These are phyloP conservation scores for Parapristionchus giblindavisi DNA, from an alignment of 2,888 invertebrate species.

Conservation along the genomic window DNA sequence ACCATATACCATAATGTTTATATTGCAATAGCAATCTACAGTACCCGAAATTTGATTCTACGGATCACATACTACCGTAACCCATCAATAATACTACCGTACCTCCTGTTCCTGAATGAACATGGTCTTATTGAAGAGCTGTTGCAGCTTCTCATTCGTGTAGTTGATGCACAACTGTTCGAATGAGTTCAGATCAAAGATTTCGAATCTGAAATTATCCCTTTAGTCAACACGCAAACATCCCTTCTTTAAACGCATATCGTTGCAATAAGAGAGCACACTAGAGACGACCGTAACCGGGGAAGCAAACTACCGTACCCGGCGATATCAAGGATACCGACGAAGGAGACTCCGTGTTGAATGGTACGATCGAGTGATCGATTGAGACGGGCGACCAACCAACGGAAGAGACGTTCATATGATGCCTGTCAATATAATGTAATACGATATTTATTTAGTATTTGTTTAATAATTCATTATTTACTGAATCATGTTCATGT, in stretches of 20 bases:
- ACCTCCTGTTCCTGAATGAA: constrained; percentile 99
- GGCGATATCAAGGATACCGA: constrained; percentile 98
- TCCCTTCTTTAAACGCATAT: background rate
- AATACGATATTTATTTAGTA: background rate
- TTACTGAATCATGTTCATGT: too few species aligned
- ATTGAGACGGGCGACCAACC: constrained; percentile 57
- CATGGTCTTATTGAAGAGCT: constrained; percentile 99
- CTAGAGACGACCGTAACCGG: background rate
- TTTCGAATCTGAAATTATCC: constrained; percentile 48
- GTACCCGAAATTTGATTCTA: too few species aligned
- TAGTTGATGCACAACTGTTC: constrained; percentile 99
- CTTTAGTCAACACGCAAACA: background rate
- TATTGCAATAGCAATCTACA: too few species aligned
- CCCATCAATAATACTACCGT: constrained; percentile 82
- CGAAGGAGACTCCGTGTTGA: constrained; percentile 96
- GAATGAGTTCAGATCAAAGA: constrained; percentile 85
- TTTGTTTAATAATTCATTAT: too few species aligned
- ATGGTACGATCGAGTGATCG: constrained; percentile 94
- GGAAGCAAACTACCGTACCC: constrained; percentile 79
- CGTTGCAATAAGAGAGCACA: background rate
- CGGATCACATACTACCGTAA: too few species aligned
- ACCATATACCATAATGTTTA: too few species aligned
- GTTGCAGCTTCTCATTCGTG: constrained; percentile 98
- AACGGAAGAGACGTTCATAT: constrained; percentile 93
- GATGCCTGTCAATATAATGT: constrained; percentile 76